A percentile compares a stretch with the other conserved stretches of the same genome.
phyloP scores from a whole-genome alignment of 2,113 vertebrate genomes.

The Oenanthe oenanthe region DNA sequence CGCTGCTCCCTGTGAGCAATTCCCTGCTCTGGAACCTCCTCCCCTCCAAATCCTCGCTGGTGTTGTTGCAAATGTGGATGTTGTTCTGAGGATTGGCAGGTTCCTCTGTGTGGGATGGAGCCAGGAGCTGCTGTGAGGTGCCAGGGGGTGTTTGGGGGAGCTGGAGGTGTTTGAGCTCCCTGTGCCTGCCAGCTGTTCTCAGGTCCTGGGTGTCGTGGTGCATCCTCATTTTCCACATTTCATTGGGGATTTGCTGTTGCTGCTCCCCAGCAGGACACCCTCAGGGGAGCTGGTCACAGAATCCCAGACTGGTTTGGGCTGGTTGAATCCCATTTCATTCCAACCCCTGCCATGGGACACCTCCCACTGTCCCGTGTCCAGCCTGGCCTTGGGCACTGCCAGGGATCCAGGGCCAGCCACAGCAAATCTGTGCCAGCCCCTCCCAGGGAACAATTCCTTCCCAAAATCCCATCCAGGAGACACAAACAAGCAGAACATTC shows the following conservation, averaged over 20 bases:
- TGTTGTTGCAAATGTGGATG: neutral
- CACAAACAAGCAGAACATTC: neutral
- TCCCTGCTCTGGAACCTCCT: neutral
- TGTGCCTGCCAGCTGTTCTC: neutral
- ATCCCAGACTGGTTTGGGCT: fast-evolving
- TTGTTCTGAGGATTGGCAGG: neutral
- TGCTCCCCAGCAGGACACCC: neutral
- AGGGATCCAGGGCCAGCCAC: neutral
- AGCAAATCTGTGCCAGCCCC: neutral
- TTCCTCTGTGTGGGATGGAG: neutral
- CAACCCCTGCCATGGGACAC: neutral
- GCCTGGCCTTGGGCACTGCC: neutral
- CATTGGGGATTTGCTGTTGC: fast-evolving
- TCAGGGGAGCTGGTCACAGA: neutral
- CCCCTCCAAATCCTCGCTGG: fast-evolving
- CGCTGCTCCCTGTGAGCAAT: fast-evolving
- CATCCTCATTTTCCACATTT: fast-evolving
- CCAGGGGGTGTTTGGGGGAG: neutral
- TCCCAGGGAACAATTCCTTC: neutral
- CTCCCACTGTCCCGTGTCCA: neutral
- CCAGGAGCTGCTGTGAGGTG: neutral
- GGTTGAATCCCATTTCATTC: fast-evolving
- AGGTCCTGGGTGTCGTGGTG: fast-evolving
- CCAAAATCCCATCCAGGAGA: neutral
- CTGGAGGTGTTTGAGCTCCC: neutral